Evolutionary conservation across 2,888 invertebrate genomes (phyloP), one percentile per base, ranked within the genome.

Genomic region (Epistrophe eligans): DNA sequence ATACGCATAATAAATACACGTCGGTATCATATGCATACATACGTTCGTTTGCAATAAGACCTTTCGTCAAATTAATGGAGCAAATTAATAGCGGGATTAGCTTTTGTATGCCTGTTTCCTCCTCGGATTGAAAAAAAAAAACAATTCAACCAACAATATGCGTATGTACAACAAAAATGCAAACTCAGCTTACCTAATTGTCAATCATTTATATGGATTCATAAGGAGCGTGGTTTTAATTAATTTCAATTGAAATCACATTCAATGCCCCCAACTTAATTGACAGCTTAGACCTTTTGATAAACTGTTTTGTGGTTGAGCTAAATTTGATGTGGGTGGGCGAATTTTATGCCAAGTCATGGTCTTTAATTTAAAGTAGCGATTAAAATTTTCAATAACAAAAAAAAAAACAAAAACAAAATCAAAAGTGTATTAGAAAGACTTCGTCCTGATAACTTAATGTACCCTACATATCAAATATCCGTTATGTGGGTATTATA

Each of bases 241-340:
- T 79, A 79, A 79, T 74, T 83, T 83, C 57, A 73, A 74, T 76
- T 84, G 48, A 71, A 74, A 50, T 62, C 79, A 73, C 57, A 73
- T 70, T 45, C 35, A 58, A 10, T 9, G 11, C 10, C 35, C 67
- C 38, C 58, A 45, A 58, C 55, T 62, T 74, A 84, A 84, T 84
- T 84, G 79, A 70, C 74, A 55, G 57, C 64, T 38, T 50, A 64
- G 70, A 64, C 57, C 70, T 79, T 77, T 55, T 67, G 62, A 38
- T 45, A 57, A 57, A 76, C 71, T 64, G 62, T 64, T 55, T 74
- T n/a, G 74, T 55, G 67, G 74, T 43, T 50, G 60, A 57, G 50
- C 19, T 57, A 11, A 32, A 57, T 62, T 70, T 62, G 45, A 55
- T 71, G 38, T 55, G 11, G 38, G 24, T 24, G 11, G 38, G 9